phyloP scores from a whole-genome alignment of 2,888 invertebrate species.

The Apamea epomidion region DNA sequence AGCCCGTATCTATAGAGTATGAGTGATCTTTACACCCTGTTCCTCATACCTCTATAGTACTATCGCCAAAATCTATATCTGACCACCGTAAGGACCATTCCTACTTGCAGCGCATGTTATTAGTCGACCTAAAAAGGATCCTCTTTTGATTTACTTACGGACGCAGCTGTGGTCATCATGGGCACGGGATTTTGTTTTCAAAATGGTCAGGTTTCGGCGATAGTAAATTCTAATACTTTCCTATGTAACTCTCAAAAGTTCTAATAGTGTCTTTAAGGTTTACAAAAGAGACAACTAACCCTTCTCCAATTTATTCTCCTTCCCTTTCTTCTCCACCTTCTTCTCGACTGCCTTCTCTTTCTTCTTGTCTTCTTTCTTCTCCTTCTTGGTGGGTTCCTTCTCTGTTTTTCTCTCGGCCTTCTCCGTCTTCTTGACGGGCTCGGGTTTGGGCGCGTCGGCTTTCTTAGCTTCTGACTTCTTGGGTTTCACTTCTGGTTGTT shows the following conservation, averaged over 20 bases:
- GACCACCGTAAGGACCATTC: too few relatives aligned
- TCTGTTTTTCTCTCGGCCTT: constrained; percentile 72
- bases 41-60: too few relatives aligned
- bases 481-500: constrained; percentile 68
- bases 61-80: too few relatives aligned
- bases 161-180: too few relatives aligned
- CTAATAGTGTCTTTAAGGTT: neutral
- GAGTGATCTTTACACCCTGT: too few relatives aligned
- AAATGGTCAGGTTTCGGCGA: too few relatives aligned
- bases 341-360: constrained; percentile 73
- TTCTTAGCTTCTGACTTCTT: constrained; percentile 75
- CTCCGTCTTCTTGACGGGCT: constrained; percentile 67
- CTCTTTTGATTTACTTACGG: too few relatives aligned
- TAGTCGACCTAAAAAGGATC: too few relatives aligned
- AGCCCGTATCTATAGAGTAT: too few relatives aligned
- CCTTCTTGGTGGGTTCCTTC: constrained; percentile 63
- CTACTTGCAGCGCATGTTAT: too few relatives aligned
- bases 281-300: constrained; percentile 67
- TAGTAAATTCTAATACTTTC: too few relatives aligned
- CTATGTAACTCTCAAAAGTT: neutral
- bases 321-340: constrained; percentile 75
- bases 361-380: constrained; percentile 74
- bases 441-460: constrained; percentile 60
- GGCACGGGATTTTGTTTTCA: too few relatives aligned
- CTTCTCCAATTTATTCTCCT: constrained; percentile 81